Base-by-base conservation (phyloP, 2,888 invertebrate genomes). In the Acanthosepion lycidas region DNA sequence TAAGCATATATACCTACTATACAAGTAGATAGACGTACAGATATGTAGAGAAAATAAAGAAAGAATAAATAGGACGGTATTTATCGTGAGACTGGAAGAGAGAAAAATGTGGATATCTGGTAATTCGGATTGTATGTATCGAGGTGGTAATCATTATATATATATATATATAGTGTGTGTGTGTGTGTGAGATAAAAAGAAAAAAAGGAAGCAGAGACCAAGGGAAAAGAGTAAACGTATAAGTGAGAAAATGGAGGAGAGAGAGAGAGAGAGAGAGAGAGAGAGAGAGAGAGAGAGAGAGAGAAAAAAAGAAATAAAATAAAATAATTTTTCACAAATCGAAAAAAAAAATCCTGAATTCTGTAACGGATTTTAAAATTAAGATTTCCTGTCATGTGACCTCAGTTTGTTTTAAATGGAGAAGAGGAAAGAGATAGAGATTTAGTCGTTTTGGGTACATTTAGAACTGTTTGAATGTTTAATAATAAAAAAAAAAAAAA, bases 231-330 rank as follows among this genome's bases (percentile, higher is more conserved):
- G 33, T 33, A 1, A 1, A 33, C 0, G 33, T 33, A 92, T 28
- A 94, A 94, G 94, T 94, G 94, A 94, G 94, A 94, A 59, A 78
- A 48, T 55, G 64, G 64, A 59, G 92, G 92, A 92, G 95, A 94
- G 92, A 94, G 94, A 95, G 94, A 55, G 95, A 94, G 92, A 94
- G 94, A 95, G 94, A 55, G 92, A 92, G 95, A 94, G 92, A 94
- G 94, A 95, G 94, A 55, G 92, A 92, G 95, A 94, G 92, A 94
- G 94, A 95, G 94, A 55, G 92, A 92, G 95, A 94, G 92, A 94
- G 94, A 95, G 94, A 55, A n/a, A n/a, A n/a, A n/a, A n/a, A n/a
- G n/a, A n/a, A n/a, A 59, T 48, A 92, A 20, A 59, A 59, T 59
- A 59, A 59, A 59, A 59, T n/a, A n/a, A n/a, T n/a, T n/a, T 28